A percentile compares a stretch with the other conserved stretches of the same genome.
These are phyloP conservation scores for Scrobipalpa atriplicella DNA, from an alignment of 2,888 invertebrate genomes.

Conservation along the genomic window DNA sequence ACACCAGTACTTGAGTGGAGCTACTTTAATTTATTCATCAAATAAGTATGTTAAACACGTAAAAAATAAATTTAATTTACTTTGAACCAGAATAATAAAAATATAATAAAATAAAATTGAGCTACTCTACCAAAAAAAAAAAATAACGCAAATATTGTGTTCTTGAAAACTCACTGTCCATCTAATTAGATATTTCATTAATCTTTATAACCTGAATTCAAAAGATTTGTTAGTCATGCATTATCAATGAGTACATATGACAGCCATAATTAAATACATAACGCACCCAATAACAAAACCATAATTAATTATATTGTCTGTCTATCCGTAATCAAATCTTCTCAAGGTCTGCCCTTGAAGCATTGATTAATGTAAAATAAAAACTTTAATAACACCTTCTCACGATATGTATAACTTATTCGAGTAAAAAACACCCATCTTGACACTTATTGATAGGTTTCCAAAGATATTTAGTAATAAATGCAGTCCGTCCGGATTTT, in stretches of 20 bases:
- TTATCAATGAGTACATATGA: neutral
- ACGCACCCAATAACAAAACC: slow-evolving; percentile 24
- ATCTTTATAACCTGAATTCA: neutral
- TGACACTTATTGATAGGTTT: slow-evolving; percentile 58
- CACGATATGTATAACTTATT: slow-evolving; percentile 48
- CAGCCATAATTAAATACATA: slow-evolving; percentile 13
- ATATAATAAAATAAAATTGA: no score
- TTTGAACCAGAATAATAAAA: no score
- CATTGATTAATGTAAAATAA: slow-evolving; percentile 68
- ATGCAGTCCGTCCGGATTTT: slow-evolving; percentile 29
- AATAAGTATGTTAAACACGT: no score
- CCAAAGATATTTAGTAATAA: slow-evolving; percentile 41
- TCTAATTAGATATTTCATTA: neutral
- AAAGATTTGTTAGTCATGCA: slow-evolving; percentile 1
- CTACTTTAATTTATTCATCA: no score
- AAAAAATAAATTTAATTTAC: no score
- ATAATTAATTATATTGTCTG: slow-evolving; percentile 26
- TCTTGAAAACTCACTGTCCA: neutral
- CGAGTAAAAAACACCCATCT: slow-evolving; percentile 47
- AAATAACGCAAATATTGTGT: no score
- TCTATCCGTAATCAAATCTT: slow-evolving; percentile 45
- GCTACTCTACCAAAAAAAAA: no score
- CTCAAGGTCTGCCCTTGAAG: slow-evolving; percentile 63
- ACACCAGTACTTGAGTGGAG: no score
- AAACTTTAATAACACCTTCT: slow-evolving; percentile 54